Evolutionary conservation across 2,113 vertebrate genomes (phyloP), one percentile per base, ranked within the genome.

Genomic region (Myrmophylax atrothorax): DNA sequence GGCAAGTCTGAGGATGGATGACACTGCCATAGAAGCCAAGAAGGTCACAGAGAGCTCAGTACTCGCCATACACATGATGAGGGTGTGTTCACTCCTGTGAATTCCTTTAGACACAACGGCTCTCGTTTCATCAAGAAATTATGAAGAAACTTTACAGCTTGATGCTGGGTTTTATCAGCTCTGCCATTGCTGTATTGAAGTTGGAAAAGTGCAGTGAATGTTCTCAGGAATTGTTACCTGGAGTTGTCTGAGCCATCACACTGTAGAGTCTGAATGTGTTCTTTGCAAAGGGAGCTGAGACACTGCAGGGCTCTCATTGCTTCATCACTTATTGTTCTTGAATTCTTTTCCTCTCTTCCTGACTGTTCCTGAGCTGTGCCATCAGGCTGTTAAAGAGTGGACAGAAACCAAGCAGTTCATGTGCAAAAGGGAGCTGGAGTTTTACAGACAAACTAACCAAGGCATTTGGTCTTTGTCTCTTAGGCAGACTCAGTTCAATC

Each of bases 311-410:
- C 37, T 58, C 25, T 29, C n/a, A 10, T 1, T 56, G 14, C 42
- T 70, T 29, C 31, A 12, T 58, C 46, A 29, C 1, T 0, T 22
- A 1, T 33, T 14, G 9, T 10, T 17, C 16, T 26, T 74, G 23
- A 62, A 10, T 46, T 37, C 37, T 62, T 70, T 70, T 25, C 40
- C 22, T 62, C 37, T 82, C 1, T 12, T 62, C 15, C 37, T 69
- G 16, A 4, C 42, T 18, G 18, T 8, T 3, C 28, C 50, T 85
- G 29, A 77, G 55, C 64, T 90, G 15, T 1, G 0, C 42, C 29
- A 60, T 15, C 40, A 66, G 73, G 49, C n/a, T 55, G 12, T 10
- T 55, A 14, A 37, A 58, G 42, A 83, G 14, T 19, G 84, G 67
- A 6, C 18, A 80, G 72, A 55, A 83, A 18, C 40, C 35, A 67